Evolutionary conservation across 2,797 vertebrate genomes (phyloP), one percentile per base, ranked within the genome.

Genomic region (Rhinichthys osculus): DNA sequence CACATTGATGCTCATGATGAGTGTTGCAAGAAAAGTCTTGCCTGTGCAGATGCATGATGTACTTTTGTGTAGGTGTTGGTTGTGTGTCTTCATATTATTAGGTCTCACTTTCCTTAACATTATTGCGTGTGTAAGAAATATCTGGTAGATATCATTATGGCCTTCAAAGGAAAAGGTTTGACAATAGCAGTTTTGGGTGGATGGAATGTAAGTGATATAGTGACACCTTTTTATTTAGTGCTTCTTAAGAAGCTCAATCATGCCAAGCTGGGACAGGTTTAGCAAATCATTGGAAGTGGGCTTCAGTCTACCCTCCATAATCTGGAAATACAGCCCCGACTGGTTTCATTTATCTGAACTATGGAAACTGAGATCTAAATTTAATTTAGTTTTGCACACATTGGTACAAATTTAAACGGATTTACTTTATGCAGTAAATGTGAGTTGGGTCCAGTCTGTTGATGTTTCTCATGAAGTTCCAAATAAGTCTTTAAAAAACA

Each of bases 241-340:
- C 42, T 54, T 42, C 35, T n/a, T 52, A 78, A 54, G 19, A 70
- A 78, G 72, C 40, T 30, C 27, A 23, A 19, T 76, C 62, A 21
- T 76, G 42, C 23, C 13, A 10, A 50, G n/a, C 11, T 57, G 47
- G 14, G 3, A 78, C 0, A 14, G 27, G 27, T 71, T 27, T 23
- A 57, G 38, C 17, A 38, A 2, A 52, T 57, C 35, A 14, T 35
- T 3, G 66, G 5, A 50, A 27, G 78, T 50, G 84, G 67, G 54
- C 14, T 72, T 35, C 40, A 64, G 54, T 85, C 38, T 38, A 72
- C 10, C 21, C 10, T 42, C 6, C 5, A 40, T 78, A 27, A n/a
- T 78, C 40, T 62, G 19, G 50, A 78, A 85, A 71, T 47, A 70
- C 77, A 74, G 35, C 42, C 70, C 42, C 5, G 2, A 74, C 78